Base-by-base conservation (phyloP, 64 coral and sea anemone genomes). In the Orbicella faveolata region DNA sequence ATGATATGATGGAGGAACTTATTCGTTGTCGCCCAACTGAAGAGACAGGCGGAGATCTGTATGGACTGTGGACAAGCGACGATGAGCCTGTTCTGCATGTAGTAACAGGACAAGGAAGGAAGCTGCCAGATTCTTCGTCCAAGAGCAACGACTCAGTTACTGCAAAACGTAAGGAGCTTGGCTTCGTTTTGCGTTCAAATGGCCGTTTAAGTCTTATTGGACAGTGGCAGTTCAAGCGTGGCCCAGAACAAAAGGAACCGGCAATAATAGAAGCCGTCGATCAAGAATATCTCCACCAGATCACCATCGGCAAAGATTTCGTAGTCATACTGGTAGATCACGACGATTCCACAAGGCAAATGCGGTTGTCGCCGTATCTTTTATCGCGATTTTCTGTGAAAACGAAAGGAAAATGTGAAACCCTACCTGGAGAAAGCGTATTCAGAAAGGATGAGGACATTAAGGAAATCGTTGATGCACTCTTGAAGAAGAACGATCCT, bases 31-130 rank as follows among this genome's bases (percentile, higher is more conserved):
- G n/a, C 23, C 21, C 52, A 55, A 25, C 9, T 4, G 21, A 21
- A 37, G 37, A 85, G 14, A 65, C 82, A 17, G 68, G 39, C 37
- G 94, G 90, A 34, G 80, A 86, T 52, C 36, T 96, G 30, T 93
- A 90, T 34, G 94, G 94, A 37, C 41, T 96, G 44, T 96, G 90
- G 80, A 93, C 94, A 23, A 89, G 41, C 19, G 79, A 88, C n/a
- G 57, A 67, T 41, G 87, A 93, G 5, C 75, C 90, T 6, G 94
- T 96, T 9, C 18, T 96, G 63, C 87, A 89, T 17, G 23, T 96
- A 36, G 75, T 86, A 17, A 84, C 54, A 33, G 79, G 80, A 4
- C 59, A 21, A 10, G 23, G 67, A 34, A 18, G 9, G 12, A 66
- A 75, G 5, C 35, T 12, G 36, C 35, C 4, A 11, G 17, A n/a